Base-by-base conservation (phyloP, 2,113 vertebrate genomes). In the Mesoclemmys tuberculata region DNA sequence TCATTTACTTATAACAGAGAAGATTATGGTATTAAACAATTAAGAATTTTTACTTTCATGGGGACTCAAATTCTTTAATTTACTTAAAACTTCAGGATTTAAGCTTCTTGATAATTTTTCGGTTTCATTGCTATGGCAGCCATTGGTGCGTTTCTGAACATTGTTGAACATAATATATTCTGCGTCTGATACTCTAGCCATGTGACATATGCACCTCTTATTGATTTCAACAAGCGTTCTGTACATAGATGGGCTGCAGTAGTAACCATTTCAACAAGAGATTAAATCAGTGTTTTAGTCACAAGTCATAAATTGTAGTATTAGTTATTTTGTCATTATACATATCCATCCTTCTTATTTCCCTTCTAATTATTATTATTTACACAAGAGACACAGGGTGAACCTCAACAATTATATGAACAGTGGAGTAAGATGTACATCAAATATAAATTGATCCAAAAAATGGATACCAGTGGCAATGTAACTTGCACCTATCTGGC, bases 11-110 rank as follows among this genome's bases (percentile, higher is more conserved):
- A 93, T 89, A 92, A 81, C 74, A 96, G 88, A 97, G 97, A 94
- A 93, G 94, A 94, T 98, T 98, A 97, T 90, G n/a, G 90, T 89
- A 85, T 97, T 97, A 97, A 96, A 81, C 80, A 94, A 96, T 92
- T 94, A 95, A 94, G 86, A 96, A 96, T 96, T 97, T 94, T 90
- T 94, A 55, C 74, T 88, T 78, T 93, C 80, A 52, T 56, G 85
- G 93, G 75, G 27, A 29, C 92, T 93, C 71, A 89, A 80, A 95
- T 95, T 75, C 91, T 96, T 93, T 97, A 95, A 95, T 95, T 96
- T 95, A 38, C 74, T 94, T 79, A 92, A 96, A 96, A 87, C 54
- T 94, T 94, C 81, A 93, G 83, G 83, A 83, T 58, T 89, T 91
- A 93, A 93, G 86, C 80, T 80, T 96, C 6, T 85, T 88, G 48